phyloP scores from a whole-genome alignment of 2,888 invertebrate species.

The Eupithecia subumbrata region DNA sequence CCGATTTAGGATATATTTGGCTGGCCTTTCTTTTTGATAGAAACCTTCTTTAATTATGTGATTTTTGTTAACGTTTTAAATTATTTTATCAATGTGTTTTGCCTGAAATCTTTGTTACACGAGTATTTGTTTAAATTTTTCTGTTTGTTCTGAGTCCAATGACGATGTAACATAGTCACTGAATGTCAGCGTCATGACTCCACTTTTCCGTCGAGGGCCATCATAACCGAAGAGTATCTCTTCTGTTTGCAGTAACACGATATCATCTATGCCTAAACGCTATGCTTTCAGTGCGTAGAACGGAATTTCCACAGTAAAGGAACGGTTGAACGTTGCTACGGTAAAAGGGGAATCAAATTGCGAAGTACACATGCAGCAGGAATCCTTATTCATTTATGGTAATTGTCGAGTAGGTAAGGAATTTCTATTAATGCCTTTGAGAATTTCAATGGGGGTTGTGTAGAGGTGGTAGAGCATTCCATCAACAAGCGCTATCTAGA shows the following conservation, averaged over 20 bases:
- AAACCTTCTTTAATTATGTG: too few species aligned
- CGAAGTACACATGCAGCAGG: slow-evolving; percentile 9
- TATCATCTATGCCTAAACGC: slow-evolving; percentile 14
- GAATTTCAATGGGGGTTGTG: background rate
- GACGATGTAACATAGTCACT: too few species aligned
- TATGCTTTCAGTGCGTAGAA: slow-evolving; percentile 18
- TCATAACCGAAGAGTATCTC: background rate
- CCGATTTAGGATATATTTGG: too few species aligned
- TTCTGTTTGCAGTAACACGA: background rate
- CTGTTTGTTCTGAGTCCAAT: too few species aligned
- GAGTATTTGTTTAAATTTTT: too few species aligned
- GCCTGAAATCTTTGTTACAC: too few species aligned
- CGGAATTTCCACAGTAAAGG: slow-evolving; percentile 29
- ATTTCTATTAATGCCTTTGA: slow-evolving; percentile 13
- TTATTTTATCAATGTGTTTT: too few species aligned
- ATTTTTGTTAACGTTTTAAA: too few species aligned
- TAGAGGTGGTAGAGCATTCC: too few species aligned
- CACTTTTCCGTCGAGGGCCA: background rate
- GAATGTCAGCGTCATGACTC: background rate
- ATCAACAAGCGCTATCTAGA: too few species aligned
- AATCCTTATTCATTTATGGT: slow-evolving; percentile 16
- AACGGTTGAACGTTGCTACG: slow-evolving; percentile 15
- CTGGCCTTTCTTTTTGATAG: too few species aligned
- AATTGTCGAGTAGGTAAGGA: slow-evolving; percentile 14
- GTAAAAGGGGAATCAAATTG: slow-evolving; percentile 25